Evolutionary conservation across 1,140 invertebrate species (phyloP), one percentile per base, ranked within the genome.

Genomic region (Lepidotrigona ventralis): DNA sequence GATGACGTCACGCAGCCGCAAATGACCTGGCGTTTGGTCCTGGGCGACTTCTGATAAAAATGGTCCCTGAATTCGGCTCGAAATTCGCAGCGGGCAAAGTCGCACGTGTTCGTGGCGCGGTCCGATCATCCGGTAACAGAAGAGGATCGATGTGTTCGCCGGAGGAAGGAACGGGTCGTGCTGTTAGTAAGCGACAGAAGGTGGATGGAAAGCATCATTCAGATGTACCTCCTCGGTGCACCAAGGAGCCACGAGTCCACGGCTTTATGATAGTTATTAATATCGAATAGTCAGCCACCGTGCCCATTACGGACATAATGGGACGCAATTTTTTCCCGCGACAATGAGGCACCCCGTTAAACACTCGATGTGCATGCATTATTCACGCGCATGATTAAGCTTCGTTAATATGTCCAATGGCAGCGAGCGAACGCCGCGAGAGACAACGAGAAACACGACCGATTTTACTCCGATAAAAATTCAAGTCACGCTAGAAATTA

Each of bases 191-290:
- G 83, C 83, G 85, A 87, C 86, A 85, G 79, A 90, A 90, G 88
- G 86, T 86, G 83, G 85, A 87, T 87, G 84, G 83, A 90, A 89
- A 83, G 74, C 86, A 86, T 89, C 84, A 83, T 90, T 86, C 88
- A 86, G 87, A 81, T 39, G 77, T 80, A 72, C 69, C 85, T 77
- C 87, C 80, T 88, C 84, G 85, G 85, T 84, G 83, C 84, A 86
- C 84, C 81, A 69, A 88, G 79, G 81, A 88, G 69, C 81, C 84
- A 73, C 84, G 66, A 89, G 85, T 88, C 85, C 81, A 46, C 39
- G 73, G 68, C 86, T 86, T 90, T 90, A 90, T 90, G 89, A 81
- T 83, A 80, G 89, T 87, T 90, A 90, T 90, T 87, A 90, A 90
- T 90, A 88, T 90, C 71, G 71, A 90, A 90, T 90, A 88, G 89